phyloP scores from a whole-genome alignment of 2,797 vertebrate species.

The Sebastes steindachneri region DNA sequence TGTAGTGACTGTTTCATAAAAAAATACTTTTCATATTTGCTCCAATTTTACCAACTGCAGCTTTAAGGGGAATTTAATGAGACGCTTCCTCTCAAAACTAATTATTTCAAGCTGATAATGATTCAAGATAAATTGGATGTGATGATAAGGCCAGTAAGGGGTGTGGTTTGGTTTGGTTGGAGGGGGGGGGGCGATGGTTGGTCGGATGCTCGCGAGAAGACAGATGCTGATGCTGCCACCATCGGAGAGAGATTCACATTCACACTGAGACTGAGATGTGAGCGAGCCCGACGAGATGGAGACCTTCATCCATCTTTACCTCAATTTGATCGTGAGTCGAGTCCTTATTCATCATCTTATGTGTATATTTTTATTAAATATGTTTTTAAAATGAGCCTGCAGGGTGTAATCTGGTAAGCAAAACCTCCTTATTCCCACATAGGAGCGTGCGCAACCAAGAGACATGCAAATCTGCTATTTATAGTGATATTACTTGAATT shows the following conservation, averaged over 20 bases:
- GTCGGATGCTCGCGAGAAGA: constrained; percentile 71
- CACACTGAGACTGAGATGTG: constrained; percentile 62
- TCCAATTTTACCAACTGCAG: too few relatives aligned
- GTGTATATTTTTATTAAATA: neutral
- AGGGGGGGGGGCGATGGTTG: neutral
- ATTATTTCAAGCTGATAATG: constrained; percentile 15
- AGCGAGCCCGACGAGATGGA: constrained; percentile 68
- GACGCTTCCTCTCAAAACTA: neutral
- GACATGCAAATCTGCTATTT: neutral
- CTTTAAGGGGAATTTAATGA: neutral
- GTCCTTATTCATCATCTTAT: neutral
- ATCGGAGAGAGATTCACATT: constrained; percentile 44
- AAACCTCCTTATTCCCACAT: neutral
- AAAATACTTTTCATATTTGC: too few relatives aligned
- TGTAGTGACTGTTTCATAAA: too few relatives aligned
- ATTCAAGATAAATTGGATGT: constrained; percentile 16
- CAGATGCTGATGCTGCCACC: constrained; percentile 50
- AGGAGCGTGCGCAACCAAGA: constrained; percentile 14
- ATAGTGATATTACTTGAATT: neutral
- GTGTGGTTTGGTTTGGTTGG: constrained; percentile 56
- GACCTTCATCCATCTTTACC: constrained; percentile 71
- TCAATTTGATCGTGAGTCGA: constrained; percentile 70
- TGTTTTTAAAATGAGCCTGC: neutral
- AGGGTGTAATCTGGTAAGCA: neutral
- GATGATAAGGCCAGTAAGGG: constrained; percentile 42